These are phyloP conservation scores for Busseola fusca DNA, from an alignment of 2,888 invertebrate species.

Conservation along the genomic window DNA sequence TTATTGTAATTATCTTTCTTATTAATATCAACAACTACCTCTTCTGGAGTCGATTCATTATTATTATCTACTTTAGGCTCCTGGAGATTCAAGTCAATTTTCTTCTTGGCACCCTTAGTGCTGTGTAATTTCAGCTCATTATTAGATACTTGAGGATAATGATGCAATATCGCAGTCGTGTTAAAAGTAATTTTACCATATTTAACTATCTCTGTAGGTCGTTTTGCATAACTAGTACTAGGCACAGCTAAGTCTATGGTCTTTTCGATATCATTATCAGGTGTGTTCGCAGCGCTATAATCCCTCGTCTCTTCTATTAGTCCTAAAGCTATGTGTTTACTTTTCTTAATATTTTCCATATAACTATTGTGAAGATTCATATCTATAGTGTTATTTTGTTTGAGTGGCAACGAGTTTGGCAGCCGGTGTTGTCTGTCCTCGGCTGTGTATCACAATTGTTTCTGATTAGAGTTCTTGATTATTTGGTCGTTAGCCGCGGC, in stretches of 20 bases:
- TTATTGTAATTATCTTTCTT: constrained; percentile 79
- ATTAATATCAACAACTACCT: constrained; percentile 38
- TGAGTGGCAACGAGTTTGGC: constrained; percentile 85
- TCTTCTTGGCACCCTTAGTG: constrained; percentile 69
- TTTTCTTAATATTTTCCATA: constrained; percentile 83
- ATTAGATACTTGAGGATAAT: constrained; percentile 82
- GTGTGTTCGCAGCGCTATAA: constrained; percentile 73
- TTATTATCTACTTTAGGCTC: constrained; percentile 79
- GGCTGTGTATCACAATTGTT: constrained; percentile 87
- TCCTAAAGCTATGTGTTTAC: constrained; percentile 81
- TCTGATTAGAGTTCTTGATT: constrained; percentile 75
- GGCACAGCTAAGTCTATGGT: constrained; percentile 75
- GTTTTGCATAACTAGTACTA: constrained; percentile 78
- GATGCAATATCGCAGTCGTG: constrained; percentile 85
- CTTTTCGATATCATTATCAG: constrained; percentile 64
- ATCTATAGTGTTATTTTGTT: constrained; percentile 84
- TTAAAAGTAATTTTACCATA: constrained; percentile 86
- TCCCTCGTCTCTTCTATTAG: constrained; percentile 83
- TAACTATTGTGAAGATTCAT: constrained; percentile 85
- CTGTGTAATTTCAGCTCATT: constrained; percentile 61
- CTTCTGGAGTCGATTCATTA: constrained; percentile 60
- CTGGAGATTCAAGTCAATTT: constrained; percentile 76
- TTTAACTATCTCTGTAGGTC: constrained; percentile 80
- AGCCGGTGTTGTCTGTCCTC: constrained; percentile 81
- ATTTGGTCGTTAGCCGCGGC: constrained; percentile 80